Base-by-base conservation (phyloP, 2,888 invertebrate species). In the Pelosia muscerda region DNA sequence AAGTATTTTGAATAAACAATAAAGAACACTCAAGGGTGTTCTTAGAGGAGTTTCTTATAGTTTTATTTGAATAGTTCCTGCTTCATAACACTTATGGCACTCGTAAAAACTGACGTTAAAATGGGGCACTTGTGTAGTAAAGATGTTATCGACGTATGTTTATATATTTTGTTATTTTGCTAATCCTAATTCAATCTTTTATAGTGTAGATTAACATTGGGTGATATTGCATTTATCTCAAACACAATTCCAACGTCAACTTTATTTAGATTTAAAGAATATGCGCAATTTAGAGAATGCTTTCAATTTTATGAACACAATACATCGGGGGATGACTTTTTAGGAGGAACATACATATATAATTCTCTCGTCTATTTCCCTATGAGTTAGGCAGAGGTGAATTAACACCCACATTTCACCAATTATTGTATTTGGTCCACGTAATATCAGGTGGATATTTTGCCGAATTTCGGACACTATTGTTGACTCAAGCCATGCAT, bases 21-120 rank as follows among this genome's bases (percentile, higher is more conserved):
- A 75, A 57, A 53, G 28, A 62, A 38, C 69, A 62, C 69, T 66
- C 62, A 2, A 38, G 54, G 22, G 65, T 72, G 22, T 34, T 57
- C 31, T 25, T 59, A 67, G 34, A 34, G 55, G 68, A 79, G 63
- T 82, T 77, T 3, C 23, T 53, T 68, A 63, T 5, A 75, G 64
- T 71, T 73, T 78, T 71, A 79, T 76, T 74, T 66, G 72, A 67
- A 72, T 74, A 68, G 77, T 74, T 74, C 69, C 69, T 34, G 68
- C 77, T 71, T 71, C 74, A 81, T 75, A 71, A 76, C 71, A 76
- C 78, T 81, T 76, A 71, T 70, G 54, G 65, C 42, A 73, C 79
- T 79, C 79, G 72, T 79, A 81, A 81, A 73, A 79, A 81, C 68
- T 71, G 58, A 71, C 79, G 66, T 81, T 79, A 81, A 69, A 54